Percentiles rank a stretch among this genome's conserved stretches.
Conservation (phyloP, 1,140 invertebrate genomes). For the Drosophila lowei region DNA sequence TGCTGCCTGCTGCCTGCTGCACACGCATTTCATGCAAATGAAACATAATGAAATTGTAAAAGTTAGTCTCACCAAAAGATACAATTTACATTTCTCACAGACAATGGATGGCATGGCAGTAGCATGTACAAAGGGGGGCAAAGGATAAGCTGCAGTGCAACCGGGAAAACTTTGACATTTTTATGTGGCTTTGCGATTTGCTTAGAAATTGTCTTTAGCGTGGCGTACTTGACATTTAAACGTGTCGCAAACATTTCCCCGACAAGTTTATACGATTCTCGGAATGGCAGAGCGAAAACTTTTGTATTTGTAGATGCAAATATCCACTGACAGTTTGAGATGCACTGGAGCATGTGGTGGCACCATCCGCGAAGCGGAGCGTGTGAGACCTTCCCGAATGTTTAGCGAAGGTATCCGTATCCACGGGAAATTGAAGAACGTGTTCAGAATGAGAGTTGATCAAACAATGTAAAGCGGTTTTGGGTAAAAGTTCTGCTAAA, state of each 20-base stretch:
- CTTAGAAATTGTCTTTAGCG: constrained; percentile 76
- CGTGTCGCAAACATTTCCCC: constrained; percentile 69
- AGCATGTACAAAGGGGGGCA: too few species aligned
- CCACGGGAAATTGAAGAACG: constrained; percentile 43
- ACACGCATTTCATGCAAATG: constrained; percentile 71
- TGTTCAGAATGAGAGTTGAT: constrained; percentile 40
- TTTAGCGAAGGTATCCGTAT: constrained; percentile 28
- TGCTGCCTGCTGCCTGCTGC: too few species aligned
- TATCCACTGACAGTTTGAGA: constrained; percentile 54
- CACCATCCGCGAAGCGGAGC: constrained; percentile 17
- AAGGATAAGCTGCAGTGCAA: constrained; percentile 4
- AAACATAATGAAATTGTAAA: constrained; percentile 81
- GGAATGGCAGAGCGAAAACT: constrained; percentile 5
- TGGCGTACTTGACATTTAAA: constrained; percentile 78
- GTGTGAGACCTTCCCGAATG: constrained; percentile 16
- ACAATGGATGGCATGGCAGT: constrained; percentile 39
- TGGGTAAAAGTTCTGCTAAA: too few species aligned
- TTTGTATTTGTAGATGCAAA: constrained; percentile 64
- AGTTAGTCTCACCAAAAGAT: constrained; percentile 71
- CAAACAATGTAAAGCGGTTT: constrained; percentile 22
- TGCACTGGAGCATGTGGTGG: constrained; percentile 55
- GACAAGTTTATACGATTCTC: constrained; percentile 41
- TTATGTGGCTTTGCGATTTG: constrained; percentile 73
- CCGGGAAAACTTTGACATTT: constrained; percentile 71
- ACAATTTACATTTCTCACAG: constrained; percentile 75